Percentiles rank a stretch among this genome's conserved stretches.
Evolutionary conservation across 2,113 vertebrate species (phyloP).

Genomic region (Eptesicus fuscus): DNA sequence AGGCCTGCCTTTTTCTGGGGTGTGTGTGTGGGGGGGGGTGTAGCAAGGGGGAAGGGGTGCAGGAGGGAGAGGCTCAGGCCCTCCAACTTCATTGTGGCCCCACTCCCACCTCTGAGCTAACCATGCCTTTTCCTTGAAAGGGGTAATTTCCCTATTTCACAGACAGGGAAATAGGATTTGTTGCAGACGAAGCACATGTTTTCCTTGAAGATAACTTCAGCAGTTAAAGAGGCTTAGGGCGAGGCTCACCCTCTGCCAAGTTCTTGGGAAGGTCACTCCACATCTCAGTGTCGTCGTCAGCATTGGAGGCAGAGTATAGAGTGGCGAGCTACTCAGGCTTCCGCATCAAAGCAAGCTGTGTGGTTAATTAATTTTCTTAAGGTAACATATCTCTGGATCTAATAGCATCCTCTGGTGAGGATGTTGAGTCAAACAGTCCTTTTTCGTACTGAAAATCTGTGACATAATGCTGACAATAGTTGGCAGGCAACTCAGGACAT

Average conservation of each 20-base stretch:
- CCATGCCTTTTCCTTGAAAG: not conserved
- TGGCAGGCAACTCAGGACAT: not conserved
- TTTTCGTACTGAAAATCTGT: not conserved
- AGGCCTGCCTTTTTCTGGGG: not conserved
- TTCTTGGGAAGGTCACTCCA: not conserved
- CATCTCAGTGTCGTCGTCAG: not conserved
- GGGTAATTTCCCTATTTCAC: not conserved
- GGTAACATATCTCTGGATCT: not conserved
- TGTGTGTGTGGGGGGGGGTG: accelerated
- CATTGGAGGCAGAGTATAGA: not conserved
- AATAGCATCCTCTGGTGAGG: not conserved
- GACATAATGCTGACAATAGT: not conserved
- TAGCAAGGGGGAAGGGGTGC: accelerated
- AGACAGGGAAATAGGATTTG: too few relatives aligned
- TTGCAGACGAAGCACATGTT: not conserved
- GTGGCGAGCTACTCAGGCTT: not conserved
- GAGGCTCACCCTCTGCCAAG: not conserved
- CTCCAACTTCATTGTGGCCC: not conserved
- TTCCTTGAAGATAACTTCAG: not conserved
- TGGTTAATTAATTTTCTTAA: not conserved
- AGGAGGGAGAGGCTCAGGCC: not conserved
- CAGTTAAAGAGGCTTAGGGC: not conserved
- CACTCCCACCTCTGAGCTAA: not conserved
- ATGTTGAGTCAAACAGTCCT: not conserved
- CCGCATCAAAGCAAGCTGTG: not conserved